These are phyloP conservation scores for Lampris megalopsis DNA, from an alignment of 2,113 vertebrate genomes.

Conservation along the genomic window DNA sequence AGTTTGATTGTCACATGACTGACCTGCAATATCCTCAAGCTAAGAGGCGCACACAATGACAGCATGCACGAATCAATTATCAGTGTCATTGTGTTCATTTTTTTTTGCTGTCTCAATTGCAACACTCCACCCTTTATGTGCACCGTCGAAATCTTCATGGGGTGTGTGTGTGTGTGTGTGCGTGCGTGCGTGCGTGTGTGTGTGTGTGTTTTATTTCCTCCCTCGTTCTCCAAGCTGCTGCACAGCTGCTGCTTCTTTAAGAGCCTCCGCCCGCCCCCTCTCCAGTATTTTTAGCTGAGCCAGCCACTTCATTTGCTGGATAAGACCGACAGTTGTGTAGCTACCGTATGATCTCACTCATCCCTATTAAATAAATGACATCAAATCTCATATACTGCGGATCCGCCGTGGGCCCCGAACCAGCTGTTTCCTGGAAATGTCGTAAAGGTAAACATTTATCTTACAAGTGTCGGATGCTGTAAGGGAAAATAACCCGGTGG, in stretches of 20 bases:
- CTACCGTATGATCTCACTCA: slow-evolving; percentile 69
- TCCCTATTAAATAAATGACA: slow-evolving; percentile 69
- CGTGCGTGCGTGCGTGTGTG: neutral
- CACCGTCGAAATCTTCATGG: slow-evolving; percentile 23
- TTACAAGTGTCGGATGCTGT: slow-evolving; percentile 68
- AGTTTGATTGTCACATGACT: no score
- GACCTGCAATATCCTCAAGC: no score
- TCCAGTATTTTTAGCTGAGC: slow-evolving; percentile 84
- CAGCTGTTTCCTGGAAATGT: slow-evolving; percentile 59
- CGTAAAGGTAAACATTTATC: slow-evolving; percentile 32
- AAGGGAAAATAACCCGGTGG: slow-evolving; percentile 54
- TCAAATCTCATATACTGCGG: slow-evolving; percentile 61
- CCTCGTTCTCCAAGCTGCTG: slow-evolving; percentile 28
- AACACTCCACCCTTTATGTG: slow-evolving; percentile 27
- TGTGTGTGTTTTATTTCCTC: neutral
- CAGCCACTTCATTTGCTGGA: slow-evolving; percentile 81
- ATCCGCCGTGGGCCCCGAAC: slow-evolving; percentile 43
- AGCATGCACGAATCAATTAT: neutral
- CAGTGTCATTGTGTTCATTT: slow-evolving; percentile 15
- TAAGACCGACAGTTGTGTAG: slow-evolving; percentile 74
- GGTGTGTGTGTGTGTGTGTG: slow-evolving; percentile 1
- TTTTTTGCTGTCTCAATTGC: neutral
- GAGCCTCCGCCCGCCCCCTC: slow-evolving; percentile 77
- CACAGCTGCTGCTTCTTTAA: slow-evolving; percentile 84
- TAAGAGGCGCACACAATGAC: slow-evolving; percentile 9